Base-by-base conservation (phyloP, 2,797 vertebrate genomes). In the Ctenopoma multispine region DNA sequence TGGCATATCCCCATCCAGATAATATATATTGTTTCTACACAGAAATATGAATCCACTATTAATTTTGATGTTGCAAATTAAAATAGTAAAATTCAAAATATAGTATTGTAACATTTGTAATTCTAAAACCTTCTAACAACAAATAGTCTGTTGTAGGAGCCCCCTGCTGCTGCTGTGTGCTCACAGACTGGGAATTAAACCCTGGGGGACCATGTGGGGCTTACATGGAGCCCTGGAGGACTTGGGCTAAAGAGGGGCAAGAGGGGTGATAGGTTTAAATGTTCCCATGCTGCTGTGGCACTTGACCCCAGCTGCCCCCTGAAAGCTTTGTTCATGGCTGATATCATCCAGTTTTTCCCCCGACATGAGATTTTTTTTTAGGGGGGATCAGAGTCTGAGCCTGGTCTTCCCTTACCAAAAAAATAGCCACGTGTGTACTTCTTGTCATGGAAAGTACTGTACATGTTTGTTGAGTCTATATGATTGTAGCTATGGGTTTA, bases 281-380 rank as follows among this genome's bases (percentile, higher is more conserved):
- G 73, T 59, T 64, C 60, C 66, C 60, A 56, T 54, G 70, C 81
- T 78, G 62, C 58, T 14, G 29, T 41, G 55, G 64, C 66, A 82
- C 76, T 82, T 87, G 84, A 87, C 84, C 84, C 80, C 53, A n/a
- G 31, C 50, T 18, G 54, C 29, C 65, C 63, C 53, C 41, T 64
- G 23, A 41, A 66, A 24, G 49, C 61, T 47, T 44, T 3, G 12
- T 51, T 62, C 63, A 50, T 0, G 4, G 34, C 59, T 79, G 61
- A 69, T 75, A 53, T 72, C 64, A 65, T 59, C 36, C 21, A 20
- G 17, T 36, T 36, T 57, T 69, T 70, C n/a, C 20, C 62, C 14
- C n/a, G 38, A 21, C 1, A 10, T 3, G 18, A 56, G 49, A 51
- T 48, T 71, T 77, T 81, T 2, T 47, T 50, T 54, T 64, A 27